Evolutionary conservation across 2,113 vertebrate genomes (phyloP), one percentile per base, ranked within the genome.

Genomic region (Peromyscus californicus): DNA sequence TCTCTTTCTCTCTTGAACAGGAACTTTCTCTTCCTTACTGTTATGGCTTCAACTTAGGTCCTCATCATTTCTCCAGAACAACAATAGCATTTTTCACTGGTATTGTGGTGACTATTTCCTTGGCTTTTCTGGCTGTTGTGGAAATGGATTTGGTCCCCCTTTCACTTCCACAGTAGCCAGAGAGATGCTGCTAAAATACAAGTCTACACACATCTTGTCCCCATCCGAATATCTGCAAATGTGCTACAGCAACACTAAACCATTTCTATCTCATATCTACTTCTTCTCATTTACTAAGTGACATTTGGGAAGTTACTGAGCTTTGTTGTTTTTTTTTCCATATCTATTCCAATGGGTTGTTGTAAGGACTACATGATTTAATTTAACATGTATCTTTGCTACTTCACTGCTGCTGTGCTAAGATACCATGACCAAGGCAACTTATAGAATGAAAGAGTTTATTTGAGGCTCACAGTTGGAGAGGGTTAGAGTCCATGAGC

Each of bases 1-100:
- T 95, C 15, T 89, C 42, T 59, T 82, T 95, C 92, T 74, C 80
- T 95, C 33, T 90, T 93, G 48, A 95, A 86, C 63, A 76, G 63
- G 11, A 93, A 42, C 75, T 90, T 90, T 86, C 29, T 65, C 59
- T 74, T 95, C 1, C 7, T 57, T 31, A 83, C 13, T 84, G 2
- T 92, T 61, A 85, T n/a, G 75, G 4, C 19, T 84, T 86, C 39
- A 95, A 61, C 93, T 85, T 92, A 88, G 3, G 31, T 22, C n/a
- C 4, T 87, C 21, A 36, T 88, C 31, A 96, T 59, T 95, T 96
- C 29, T 97, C 61, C 59, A 5, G 9, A 75, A 92, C 39, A n/a
- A 91, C 21, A 92, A 31, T 48, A 72, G 7, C 33, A n/a, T 88
- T 6, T 75, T 76, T 95, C 33, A 57, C 39, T 94, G 31, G 13